Percentiles rank a stretch among this genome's conserved stretches.
phyloP scores from a whole-genome alignment of 1,140 invertebrate genomes.

The Grapholita molesta region DNA sequence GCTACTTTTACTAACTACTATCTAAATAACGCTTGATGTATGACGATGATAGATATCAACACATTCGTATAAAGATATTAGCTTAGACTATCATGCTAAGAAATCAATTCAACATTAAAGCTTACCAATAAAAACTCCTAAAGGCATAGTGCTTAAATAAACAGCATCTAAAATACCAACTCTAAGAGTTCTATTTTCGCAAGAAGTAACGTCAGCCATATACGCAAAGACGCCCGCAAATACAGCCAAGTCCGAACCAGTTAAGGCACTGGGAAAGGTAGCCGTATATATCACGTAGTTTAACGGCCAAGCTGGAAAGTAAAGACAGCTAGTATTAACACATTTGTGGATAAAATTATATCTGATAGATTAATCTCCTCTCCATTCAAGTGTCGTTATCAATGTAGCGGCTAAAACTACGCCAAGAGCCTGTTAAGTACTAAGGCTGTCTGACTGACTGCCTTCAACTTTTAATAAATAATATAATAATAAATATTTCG shows the following conservation, averaged over 20 bases:
- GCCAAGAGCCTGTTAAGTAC: too few relatives aligned
- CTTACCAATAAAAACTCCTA: constrained; percentile 82
- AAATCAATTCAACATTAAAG: background rate
- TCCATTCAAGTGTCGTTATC: too few relatives aligned
- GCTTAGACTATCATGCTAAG: background rate
- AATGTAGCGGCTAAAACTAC: too few relatives aligned
- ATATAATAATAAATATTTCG: too few relatives aligned
- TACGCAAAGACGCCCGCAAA: constrained; percentile 87
- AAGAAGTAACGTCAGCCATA: constrained; percentile 83
- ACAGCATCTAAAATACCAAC: constrained; percentile 86
- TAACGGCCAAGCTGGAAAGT: constrained; percentile 81
- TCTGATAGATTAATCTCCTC: too few relatives aligned
- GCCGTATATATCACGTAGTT: constrained; percentile 86
- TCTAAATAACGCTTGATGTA: too few relatives aligned
- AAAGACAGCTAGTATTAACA: constrained; percentile 19
- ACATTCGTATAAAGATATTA: too few relatives aligned
- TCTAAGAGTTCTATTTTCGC: constrained; percentile 82
- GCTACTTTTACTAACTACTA: too few relatives aligned
- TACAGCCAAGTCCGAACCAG: constrained; percentile 86
- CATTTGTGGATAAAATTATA: too few relatives aligned
- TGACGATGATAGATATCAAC: too few relatives aligned
- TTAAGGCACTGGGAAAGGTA: constrained; percentile 83
- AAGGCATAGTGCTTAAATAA: constrained; percentile 87
- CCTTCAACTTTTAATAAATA: too few relatives aligned
- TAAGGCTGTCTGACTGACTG: too few relatives aligned